Conservation (phyloP, 2,113 vertebrate species). For the Rousettus leschenaultii region DNA sequence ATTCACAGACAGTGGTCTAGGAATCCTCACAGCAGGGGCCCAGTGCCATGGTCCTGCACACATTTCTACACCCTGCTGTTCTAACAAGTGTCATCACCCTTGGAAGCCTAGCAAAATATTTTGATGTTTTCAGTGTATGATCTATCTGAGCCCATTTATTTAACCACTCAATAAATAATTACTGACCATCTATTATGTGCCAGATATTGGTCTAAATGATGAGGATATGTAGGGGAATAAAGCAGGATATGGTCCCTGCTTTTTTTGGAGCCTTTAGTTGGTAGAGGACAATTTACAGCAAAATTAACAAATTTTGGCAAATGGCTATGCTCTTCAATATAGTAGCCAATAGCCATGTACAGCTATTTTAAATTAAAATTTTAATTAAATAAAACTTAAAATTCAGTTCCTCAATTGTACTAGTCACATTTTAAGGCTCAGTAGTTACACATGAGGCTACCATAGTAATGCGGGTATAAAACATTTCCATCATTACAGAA, state of each 20-base stretch:
- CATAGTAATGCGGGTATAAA: neutral
- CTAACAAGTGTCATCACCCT: neutral
- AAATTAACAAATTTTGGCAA: neutral
- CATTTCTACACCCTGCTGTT: neutral
- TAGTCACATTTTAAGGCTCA: conserved; percentile 15
- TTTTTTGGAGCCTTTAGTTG: neutral
- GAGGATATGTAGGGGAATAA: neutral
- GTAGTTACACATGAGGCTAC: neutral
- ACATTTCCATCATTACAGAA: neutral
- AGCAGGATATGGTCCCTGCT: neutral
- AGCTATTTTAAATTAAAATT: neutral
- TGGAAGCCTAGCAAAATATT: neutral
- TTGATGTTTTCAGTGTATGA: neutral
- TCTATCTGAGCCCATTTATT: neutral
- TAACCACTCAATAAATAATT: neutral
- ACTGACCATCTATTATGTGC: neutral
- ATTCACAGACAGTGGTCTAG: neutral
- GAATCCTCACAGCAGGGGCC: neutral
- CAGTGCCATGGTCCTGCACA: neutral
- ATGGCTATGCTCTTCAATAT: neutral
- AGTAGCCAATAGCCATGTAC: neutral
- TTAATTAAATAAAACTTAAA: conserved; percentile 35
- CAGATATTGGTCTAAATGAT: neutral
- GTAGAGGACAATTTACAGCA: neutral
- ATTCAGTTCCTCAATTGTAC: neutral